Base-by-base conservation (phyloP, 2,113 vertebrate genomes). In the Pholis gunnellus region DNA sequence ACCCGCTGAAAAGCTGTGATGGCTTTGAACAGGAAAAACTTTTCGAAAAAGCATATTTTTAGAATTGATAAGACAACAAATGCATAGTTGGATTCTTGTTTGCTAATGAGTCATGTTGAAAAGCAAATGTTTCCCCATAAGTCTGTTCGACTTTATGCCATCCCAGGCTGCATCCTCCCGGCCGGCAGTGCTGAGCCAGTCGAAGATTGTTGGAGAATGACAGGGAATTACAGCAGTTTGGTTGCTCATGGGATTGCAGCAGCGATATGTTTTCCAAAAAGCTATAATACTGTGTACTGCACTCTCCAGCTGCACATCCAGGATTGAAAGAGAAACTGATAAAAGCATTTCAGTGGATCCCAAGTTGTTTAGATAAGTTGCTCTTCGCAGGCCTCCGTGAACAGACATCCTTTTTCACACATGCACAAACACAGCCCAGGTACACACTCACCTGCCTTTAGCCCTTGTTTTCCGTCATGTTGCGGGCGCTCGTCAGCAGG, bases 381-480 rank as follows among this genome's bases (percentile, higher is more conserved):
- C 84, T 85, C 64, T 77, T 72, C 46, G 44, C 46, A 31, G 73
- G 48, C 81, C 42, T 72, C 50, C 7, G 72, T 59, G 57, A 74
- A 69, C 81, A 67, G 67, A 74, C 85, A 36, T 78, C 15, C 54
- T 40, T 38, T 9, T 56, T 5, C 29, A 36, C 42, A 56, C 63
- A 59, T 20, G 11, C 67, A 57, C 70, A 72, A 66, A 59, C 71
- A 59, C 40, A 57, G 36, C 48, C 9, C 72, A 18, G 52, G 48
- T 65, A 83, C 68, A 86, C 74, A 82, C 79, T 36, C 42, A 71
- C 79, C 63, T 74, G 70, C 64, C 81, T 83, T 79, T 68, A 78
- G 77, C 77, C 44, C 66, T 83, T 88, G 88, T 89, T 91, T 88
- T 86, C 69, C 29, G 57, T 86, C 77, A 48, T 87, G 84, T 87